Conservation (phyloP, 2,888 invertebrate species). For the Cataglyphis rosenhaueri region DNA sequence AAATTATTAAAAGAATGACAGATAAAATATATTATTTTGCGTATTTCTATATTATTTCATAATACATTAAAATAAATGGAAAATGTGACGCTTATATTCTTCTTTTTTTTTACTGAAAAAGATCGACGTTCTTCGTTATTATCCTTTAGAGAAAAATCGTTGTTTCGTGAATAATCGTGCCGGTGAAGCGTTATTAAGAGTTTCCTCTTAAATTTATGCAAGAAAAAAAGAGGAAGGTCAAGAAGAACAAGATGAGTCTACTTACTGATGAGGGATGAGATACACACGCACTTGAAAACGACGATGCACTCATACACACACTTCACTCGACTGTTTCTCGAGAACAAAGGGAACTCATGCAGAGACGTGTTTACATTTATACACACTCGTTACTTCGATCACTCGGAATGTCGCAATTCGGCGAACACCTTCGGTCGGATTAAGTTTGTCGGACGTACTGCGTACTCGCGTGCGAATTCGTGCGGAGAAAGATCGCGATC, state of each 20-base stretch:
- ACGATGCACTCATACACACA: background rate
- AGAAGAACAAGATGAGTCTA: background rate
- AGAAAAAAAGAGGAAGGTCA: background rate
- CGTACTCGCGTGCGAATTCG: background rate
- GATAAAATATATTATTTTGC: background rate
- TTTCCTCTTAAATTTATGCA: background rate
- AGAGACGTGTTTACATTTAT: background rate
- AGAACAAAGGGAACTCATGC: conserved; percentile 19
- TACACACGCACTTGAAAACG: background rate
- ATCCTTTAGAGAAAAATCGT: background rate
- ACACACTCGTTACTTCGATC: background rate
- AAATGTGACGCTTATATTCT: background rate
- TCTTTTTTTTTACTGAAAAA: background rate
- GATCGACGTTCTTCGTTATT: background rate
- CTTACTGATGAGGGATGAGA: background rate
- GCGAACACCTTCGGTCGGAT: background rate
- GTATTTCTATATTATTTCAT: background rate
- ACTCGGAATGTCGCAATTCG: background rate
- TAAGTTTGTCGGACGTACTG: background rate
- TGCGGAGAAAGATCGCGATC: conserved; percentile 15
- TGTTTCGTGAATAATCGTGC: too few species aligned
- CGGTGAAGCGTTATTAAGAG: background rate
- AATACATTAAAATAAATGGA: background rate
- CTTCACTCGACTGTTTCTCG: background rate
- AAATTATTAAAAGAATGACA: background rate